Conservation (phyloP, 2,888 invertebrate genomes). For the Drosophila suboccidentalis region DNA sequence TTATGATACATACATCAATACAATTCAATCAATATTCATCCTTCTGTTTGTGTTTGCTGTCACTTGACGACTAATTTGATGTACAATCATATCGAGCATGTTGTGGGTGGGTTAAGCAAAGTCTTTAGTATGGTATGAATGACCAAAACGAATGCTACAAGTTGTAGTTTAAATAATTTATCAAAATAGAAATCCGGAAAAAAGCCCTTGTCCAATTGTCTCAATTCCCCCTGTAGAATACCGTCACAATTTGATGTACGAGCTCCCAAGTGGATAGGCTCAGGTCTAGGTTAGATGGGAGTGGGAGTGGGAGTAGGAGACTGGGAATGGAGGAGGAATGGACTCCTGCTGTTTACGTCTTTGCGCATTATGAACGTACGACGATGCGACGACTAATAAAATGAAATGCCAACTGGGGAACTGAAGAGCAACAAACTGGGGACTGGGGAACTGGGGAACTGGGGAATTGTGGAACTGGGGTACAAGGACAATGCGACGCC, state of each 20-base stretch:
- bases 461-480: background rate
- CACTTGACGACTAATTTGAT: constrained; percentile 41
- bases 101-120: constrained; percentile 29
- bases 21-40: constrained; percentile 43
- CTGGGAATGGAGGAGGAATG: background rate
- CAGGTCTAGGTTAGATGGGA: background rate
- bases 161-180: constrained; percentile 78
- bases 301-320: background rate
- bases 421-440: background rate
- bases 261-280: constrained; percentile 29
- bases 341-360: constrained; percentile 23
- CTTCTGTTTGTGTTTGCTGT: constrained; percentile 50
- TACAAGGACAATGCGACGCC: constrained; percentile 47
- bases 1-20: constrained; percentile 1
- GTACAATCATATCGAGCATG: constrained; percentile 27
- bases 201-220: constrained; percentile 27
- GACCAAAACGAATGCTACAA: constrained; percentile 53
- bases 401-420: constrained; percentile 48
- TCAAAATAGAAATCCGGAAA: constrained; percentile 69
- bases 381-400: constrained; percentile 51
- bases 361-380: constrained; percentile 43
- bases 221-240: background rate
- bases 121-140: constrained; percentile 18
- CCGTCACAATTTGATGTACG: constrained; percentile 48
- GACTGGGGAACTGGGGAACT: constrained; percentile 1